phyloP scores from a whole-genome alignment of 2,113 vertebrate genomes.

The Isichthys henryi region DNA sequence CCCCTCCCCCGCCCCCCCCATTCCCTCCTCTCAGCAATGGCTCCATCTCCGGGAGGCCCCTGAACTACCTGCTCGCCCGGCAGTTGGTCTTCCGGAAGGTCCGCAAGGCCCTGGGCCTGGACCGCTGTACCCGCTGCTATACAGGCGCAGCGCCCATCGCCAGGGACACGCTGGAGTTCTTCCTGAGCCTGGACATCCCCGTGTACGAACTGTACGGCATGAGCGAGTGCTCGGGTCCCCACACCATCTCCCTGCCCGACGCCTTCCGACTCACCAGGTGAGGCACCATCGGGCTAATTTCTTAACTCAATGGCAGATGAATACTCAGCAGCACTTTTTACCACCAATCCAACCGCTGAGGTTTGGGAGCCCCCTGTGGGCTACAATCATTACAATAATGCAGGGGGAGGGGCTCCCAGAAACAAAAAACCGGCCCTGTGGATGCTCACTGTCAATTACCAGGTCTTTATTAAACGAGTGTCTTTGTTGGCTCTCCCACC shows the following conservation, averaged over 20 bases:
- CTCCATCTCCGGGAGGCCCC: background rate
- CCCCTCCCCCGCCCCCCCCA: too few relatives aligned
- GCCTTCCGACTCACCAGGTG: slow-evolving; percentile 72
- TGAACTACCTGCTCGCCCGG: slow-evolving; percentile 75
- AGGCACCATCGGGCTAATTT: background rate
- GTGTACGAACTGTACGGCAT: slow-evolving; percentile 84
- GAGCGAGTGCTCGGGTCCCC: slow-evolving; percentile 83
- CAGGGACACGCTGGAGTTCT: slow-evolving; percentile 80
- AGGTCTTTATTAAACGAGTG: background rate
- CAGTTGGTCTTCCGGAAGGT: slow-evolving; percentile 78
- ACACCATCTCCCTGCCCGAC: slow-evolving; percentile 52
- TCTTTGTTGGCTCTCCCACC: background rate
- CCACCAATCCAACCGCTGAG: background rate
- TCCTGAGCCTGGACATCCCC: slow-evolving; percentile 83
- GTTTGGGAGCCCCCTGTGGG: background rate
- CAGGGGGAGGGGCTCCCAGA: background rate
- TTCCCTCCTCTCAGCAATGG: slow-evolving; percentile 32
- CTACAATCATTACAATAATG: background rate
- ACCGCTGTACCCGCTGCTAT: slow-evolving; percentile 72
- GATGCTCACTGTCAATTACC: background rate
- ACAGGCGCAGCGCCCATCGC: slow-evolving; percentile 79
- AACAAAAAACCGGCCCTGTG: background rate
- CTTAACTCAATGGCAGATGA: background rate
- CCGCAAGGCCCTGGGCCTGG: slow-evolving; percentile 72
- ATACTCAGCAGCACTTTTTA: background rate